phyloP scores from a whole-genome alignment of 2,797 vertebrate genomes.

The Hippopotamyrus pictus region DNA sequence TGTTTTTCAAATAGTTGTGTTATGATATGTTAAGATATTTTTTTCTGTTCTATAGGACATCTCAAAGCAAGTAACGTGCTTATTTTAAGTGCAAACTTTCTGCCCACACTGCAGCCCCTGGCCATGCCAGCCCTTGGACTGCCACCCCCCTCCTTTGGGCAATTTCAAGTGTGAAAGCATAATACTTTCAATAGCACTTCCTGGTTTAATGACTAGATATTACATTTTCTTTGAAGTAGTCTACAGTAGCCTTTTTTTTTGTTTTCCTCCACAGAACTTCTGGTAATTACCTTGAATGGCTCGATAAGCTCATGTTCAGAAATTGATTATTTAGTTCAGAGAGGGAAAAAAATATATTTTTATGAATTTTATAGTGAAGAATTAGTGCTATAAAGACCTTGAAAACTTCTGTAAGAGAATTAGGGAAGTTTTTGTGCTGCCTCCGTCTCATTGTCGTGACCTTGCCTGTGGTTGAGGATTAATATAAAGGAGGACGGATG shows the following conservation, averaged over 20 bases:
- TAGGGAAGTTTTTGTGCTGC: not conserved
- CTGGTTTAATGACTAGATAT: not conserved
- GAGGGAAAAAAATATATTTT: not conserved
- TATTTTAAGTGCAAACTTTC: not conserved
- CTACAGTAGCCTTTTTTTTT: not conserved
- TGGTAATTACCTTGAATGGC: not conserved
- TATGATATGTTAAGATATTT: not conserved
- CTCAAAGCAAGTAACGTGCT: not conserved
- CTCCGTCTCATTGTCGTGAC: not conserved
- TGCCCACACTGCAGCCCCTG: not conserved
- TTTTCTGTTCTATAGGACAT: not conserved
- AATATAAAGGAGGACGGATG: not conserved
- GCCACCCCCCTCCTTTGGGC: not conserved
- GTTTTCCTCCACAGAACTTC: not conserved
- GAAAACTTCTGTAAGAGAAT: not conserved
- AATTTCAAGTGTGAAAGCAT: not conserved
- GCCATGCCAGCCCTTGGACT: not conserved
- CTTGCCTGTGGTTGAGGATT: not conserved
- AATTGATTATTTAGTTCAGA: not conserved
- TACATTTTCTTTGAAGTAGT: not conserved
- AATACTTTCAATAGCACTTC: slow-evolving; percentile 3
- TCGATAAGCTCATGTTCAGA: not conserved
- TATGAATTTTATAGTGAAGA: not conserved
- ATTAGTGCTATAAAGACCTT: not conserved
- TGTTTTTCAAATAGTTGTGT: not conserved